phyloP scores from a whole-genome alignment of 1,140 invertebrate species.

The Drosophila repleta region DNA sequence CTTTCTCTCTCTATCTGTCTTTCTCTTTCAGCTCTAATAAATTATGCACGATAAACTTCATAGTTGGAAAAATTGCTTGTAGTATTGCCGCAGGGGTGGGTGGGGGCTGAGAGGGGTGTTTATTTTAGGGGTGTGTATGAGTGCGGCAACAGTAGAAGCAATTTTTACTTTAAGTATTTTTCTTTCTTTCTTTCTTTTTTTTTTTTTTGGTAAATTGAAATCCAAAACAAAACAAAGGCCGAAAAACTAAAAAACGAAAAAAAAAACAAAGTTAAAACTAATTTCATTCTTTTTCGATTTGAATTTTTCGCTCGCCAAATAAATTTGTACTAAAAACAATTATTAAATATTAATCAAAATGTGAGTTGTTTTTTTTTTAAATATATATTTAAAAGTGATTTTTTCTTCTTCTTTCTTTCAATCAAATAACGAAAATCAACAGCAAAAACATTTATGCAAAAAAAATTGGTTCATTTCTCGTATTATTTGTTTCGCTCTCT shows the following conservation, averaged over 20 bases:
- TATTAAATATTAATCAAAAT: conserved; percentile 78
- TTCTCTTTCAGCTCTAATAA: conserved; percentile 41
- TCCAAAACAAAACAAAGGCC: conserved; percentile 20
- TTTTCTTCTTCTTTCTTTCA: conserved; percentile 41
- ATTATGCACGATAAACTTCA: conserved; percentile 75
- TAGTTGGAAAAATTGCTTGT: conserved; percentile 46
- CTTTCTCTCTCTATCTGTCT: conserved; percentile 4
- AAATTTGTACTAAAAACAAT: conserved; percentile 78
- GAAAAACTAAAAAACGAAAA: conserved; percentile 23
- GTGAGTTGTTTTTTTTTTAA: conserved; percentile 29
- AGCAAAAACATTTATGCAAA: conserved; percentile 66
- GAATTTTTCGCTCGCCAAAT: conserved; percentile 65
- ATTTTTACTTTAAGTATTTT: conserved; percentile 11
- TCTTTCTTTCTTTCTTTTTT: not conserved
- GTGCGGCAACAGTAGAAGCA: conserved; percentile 33
- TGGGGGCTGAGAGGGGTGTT: conserved; percentile 10
- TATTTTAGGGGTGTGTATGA: conserved; percentile 12
- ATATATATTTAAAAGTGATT: conserved; percentile 22
- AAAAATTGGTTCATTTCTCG: conserved; percentile 45
- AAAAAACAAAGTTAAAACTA: conserved; percentile 57
- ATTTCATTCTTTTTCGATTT: conserved; percentile 47
- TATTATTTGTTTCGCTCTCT: not conserved
- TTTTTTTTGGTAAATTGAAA: conserved; percentile 17
- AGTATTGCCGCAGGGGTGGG: conserved; percentile 42
- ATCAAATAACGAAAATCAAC: conserved; percentile 81